Evolutionary conservation across 2,888 invertebrate species (phyloP).

Genomic region (Tolmerus cingulatus): DNA sequence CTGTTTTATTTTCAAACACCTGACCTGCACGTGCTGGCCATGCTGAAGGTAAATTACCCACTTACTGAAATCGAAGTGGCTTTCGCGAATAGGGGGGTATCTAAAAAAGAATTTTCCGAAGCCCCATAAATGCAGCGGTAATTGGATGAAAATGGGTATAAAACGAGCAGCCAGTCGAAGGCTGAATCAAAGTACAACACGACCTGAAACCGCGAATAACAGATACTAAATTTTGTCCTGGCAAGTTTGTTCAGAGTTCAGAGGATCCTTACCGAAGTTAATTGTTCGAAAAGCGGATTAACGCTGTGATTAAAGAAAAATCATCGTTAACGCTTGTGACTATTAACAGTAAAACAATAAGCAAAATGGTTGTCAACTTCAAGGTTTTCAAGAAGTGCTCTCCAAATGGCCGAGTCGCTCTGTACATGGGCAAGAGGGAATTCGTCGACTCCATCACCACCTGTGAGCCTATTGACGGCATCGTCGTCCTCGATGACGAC

Average conservation of each 20-base stretch:
- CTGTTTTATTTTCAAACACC: neutral
- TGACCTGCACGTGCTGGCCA: neutral
- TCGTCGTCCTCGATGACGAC: conserved; percentile 85
- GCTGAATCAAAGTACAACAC: neutral
- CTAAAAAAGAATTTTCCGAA: neutral
- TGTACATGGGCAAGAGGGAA: conserved; percentile 87
- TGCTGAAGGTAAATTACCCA: neutral
- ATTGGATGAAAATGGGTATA: conserved; percentile 25
- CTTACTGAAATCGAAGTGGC: neutral
- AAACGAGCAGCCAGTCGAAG: neutral
- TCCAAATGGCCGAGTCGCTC: conserved; percentile 85
- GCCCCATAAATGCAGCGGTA: neutral
- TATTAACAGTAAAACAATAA: neutral
- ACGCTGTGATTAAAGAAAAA: neutral
- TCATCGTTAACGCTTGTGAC: neutral
- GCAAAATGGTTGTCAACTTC: conserved; percentile 84
- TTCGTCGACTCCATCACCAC: conserved; percentile 87
- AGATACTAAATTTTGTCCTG: neutral
- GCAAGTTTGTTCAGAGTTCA: conserved; percentile 20
- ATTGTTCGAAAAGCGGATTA: conserved; percentile 4
- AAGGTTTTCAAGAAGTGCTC: conserved; percentile 91
- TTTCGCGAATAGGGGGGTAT: neutral
- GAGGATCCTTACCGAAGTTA: neutral
- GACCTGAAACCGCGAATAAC: conserved; percentile 19
- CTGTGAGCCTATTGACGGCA: conserved; percentile 90